Evolutionary conservation across 35 echinoderm and acorn worm species (phyloP), one percentile per base, ranked within the genome.

Genomic region (Amphiura filiformis): DNA sequence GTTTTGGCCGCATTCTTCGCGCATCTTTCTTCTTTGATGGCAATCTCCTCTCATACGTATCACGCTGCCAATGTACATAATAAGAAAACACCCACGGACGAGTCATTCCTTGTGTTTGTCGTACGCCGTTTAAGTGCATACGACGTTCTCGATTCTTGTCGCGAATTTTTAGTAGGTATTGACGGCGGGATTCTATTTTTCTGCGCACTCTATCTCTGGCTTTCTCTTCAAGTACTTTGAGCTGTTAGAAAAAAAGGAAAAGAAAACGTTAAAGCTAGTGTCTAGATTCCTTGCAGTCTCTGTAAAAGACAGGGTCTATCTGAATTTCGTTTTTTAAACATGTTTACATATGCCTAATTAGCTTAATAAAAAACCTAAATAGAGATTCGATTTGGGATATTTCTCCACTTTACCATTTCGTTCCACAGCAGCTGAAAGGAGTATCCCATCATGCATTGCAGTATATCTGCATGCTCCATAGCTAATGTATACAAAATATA

Each of bases 21-120:
- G 28, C 42, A 81, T 91, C 87, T 79, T 94, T 98, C 79, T 97
- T 89, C 49, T 94, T 91, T 0, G 93, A 89, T 9, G 93, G 78
- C 23, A 98, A 47, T 39, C 78, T 89, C 64, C 84, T 91, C 80
- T 98, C 96, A 65, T 98, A 98, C 0, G 89, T 94, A 32, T 98
- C 89, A 81, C 93, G 87, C 28, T 86, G 89, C 96, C 96, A 94
- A 35, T 93, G 96, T 0, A 98, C 87, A 78, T 98, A 97, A 86
- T 98, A 98, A 30, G 89, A 92, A 42, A 92, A 98, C 36, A 94
- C 92, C 96, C 96, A 98, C 0, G 96, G 96, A 0, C 90, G 75
- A 3, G 96, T 98, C 92, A 94, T 94, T 13, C 96, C 96, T 57
- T 98, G 96, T 0, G 92, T 98, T 33, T 87, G 75, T 39, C 96